phyloP scores from a whole-genome alignment of 2,888 invertebrate genomes.

The Tuberolachnus salignus region DNA sequence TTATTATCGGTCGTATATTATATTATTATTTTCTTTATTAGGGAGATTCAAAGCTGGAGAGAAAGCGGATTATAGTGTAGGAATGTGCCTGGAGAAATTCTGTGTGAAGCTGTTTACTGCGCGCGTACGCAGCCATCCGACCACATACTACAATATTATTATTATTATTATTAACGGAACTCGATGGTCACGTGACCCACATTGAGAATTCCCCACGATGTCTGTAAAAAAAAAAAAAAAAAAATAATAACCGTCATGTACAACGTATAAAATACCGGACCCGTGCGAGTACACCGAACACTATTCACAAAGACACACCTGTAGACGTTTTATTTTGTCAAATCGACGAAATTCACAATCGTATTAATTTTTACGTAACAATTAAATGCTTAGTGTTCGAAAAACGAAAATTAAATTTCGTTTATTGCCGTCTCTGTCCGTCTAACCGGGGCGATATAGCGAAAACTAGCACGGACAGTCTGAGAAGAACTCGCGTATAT shows the following conservation, averaged over 20 bases:
- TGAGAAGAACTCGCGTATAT: too few relatives aligned
- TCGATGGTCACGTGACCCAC: conserved; percentile 52
- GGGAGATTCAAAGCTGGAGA: conserved; percentile 42
- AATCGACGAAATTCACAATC: not conserved
- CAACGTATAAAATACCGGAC: conserved; percentile 28
- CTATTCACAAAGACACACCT: not conserved
- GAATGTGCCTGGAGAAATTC: conserved; percentile 53
- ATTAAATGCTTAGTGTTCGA: too few relatives aligned
- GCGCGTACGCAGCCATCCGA: conserved; percentile 23
- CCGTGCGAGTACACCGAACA: not conserved
- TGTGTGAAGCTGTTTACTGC: conserved; percentile 44
- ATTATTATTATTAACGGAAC: conserved; percentile 53
- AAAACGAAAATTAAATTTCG: too few relatives aligned
- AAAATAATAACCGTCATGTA: conserved; percentile 29
- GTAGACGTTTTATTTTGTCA: not conserved
- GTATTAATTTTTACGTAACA: too few relatives aligned
- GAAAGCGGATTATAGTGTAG: conserved; percentile 46
- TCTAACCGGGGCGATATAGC: too few relatives aligned
- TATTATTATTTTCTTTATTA: conserved; percentile 28
- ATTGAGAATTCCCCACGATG: conserved; percentile 46
- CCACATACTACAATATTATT: conserved; percentile 33
- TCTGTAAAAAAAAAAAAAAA: conserved; percentile 38
- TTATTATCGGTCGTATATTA: not conserved
- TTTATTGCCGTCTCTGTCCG: too few relatives aligned
- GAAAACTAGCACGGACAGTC: too few relatives aligned